Conservation (phyloP, 2,113 vertebrate species). For the Chionomys nivalis region DNA sequence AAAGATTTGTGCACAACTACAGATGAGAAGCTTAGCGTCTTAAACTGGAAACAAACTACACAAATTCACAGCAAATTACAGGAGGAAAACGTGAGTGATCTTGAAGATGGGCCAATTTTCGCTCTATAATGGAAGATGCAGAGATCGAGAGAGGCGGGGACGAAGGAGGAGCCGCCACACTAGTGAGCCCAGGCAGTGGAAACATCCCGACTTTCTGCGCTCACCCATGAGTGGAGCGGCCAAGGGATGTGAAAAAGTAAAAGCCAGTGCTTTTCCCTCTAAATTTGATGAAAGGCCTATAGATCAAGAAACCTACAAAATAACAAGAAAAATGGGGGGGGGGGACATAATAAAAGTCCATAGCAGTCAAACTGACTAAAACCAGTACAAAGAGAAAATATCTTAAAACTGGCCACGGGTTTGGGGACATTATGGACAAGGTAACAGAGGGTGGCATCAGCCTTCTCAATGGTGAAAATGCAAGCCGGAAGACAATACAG, state of each 20-base stretch:
- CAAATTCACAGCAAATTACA: background rate
- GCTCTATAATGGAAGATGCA: background rate
- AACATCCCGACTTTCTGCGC: background rate
- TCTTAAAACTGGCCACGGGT: background rate
- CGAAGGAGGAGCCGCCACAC: background rate
- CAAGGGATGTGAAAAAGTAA: background rate
- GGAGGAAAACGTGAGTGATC: background rate
- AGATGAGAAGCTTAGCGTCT: background rate
- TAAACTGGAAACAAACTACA: constrained; percentile 34
- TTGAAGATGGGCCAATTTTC: background rate
- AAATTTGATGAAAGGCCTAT: constrained; percentile 16
- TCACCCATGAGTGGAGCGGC: background rate
- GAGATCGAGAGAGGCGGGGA: background rate
- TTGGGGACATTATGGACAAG: background rate
- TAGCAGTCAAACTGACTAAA: constrained; percentile 6
- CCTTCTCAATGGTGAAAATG: constrained; percentile 18
- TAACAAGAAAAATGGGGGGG: background rate
- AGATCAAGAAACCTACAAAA: background rate
- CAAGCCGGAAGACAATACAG: background rate
- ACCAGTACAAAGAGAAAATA: background rate
- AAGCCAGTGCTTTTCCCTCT: background rate
- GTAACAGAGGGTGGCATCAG: background rate
- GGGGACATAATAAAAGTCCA: background rate
- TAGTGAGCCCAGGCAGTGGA: background rate
- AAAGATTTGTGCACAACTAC: background rate